Evolutionary conservation across 2,113 vertebrate genomes (phyloP).

Genomic region (Ivindomyrus marchei): DNA sequence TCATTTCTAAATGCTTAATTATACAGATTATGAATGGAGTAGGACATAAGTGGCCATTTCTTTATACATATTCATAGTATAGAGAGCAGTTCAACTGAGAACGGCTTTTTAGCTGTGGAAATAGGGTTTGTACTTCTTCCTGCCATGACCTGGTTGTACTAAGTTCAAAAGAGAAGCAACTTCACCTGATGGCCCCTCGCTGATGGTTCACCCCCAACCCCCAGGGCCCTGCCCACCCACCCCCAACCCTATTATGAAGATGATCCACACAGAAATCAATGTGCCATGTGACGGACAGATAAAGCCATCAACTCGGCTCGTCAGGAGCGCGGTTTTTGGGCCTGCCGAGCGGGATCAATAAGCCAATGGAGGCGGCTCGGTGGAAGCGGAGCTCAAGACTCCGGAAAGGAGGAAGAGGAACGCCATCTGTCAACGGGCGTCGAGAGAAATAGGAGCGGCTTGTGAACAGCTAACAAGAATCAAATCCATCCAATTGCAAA

Average conservation of each 20-base stretch:
- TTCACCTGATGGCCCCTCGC: not conserved
- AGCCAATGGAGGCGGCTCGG: not conserved
- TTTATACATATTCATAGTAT: not conserved
- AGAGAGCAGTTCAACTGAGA: no score
- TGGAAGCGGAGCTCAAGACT: not conserved
- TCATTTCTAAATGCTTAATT: not conserved
- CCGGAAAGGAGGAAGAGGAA: not conserved
- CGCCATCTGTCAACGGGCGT: not conserved
- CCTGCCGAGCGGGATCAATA: constrained; percentile 11
- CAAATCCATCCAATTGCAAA: not conserved
- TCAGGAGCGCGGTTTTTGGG: not conserved
- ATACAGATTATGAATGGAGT: not conserved
- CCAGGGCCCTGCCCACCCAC: not conserved
- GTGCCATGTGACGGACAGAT: constrained; percentile 1
- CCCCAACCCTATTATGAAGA: not conserved
- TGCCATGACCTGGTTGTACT: not conserved
- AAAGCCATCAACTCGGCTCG: constrained; percentile 12
- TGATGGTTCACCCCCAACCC: not conserved
- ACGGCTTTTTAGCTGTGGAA: not conserved
- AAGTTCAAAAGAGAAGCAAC: not conserved
- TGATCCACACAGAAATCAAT: constrained; percentile 13
- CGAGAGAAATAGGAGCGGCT: no score
- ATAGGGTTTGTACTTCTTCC: not conserved
- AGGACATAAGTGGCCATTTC: not conserved
- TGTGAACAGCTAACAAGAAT: not conserved